Evolutionary conservation across 2,888 invertebrate species (phyloP).

Genomic region (Drosophila anomalipes): DNA sequence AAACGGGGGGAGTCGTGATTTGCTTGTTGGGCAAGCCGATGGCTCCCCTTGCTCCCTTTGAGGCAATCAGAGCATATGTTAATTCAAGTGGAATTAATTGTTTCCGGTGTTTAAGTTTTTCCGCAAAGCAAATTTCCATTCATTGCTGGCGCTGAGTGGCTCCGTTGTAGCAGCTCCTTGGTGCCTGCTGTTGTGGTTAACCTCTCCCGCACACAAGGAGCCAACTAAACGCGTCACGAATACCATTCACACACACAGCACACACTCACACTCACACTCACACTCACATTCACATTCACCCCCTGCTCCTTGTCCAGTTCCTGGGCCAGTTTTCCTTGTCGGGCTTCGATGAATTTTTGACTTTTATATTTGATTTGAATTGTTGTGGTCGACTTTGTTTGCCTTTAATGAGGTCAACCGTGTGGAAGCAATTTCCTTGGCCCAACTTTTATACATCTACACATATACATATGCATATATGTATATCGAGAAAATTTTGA

Average conservation of each 20-base stretch:
- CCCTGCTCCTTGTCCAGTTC: constrained; percentile 3
- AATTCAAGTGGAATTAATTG: constrained; percentile 85
- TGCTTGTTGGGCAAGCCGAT: constrained; percentile 36
- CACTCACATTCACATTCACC: not conserved
- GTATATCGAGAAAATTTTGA: constrained; percentile 28
- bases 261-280: not conserved
- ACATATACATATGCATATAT: constrained; percentile 10
- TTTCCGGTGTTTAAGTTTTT: constrained; percentile 85
- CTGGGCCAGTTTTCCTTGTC: constrained; percentile 25
- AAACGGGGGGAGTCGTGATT: constrained; percentile 50
- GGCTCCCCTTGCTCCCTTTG: not conserved
- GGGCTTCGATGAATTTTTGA: constrained; percentile 77
- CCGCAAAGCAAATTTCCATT: constrained; percentile 81
- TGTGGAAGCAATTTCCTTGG: constrained; percentile 71
- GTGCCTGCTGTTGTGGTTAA: constrained; percentile 66
- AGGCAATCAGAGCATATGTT: constrained; percentile 81
- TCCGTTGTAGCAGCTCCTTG: constrained; percentile 51
- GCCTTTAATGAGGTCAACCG: constrained; percentile 75
- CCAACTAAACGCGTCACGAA: constrained; percentile 49
- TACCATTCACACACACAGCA: constrained; percentile 16
- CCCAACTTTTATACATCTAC: constrained; percentile 26
- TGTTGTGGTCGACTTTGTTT: constrained; percentile 74
- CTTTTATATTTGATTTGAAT: constrained; percentile 78
- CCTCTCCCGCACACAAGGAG: constrained; percentile 35
- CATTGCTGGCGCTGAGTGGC: constrained; percentile 54